Percentiles rank a stretch among this genome's conserved stretches.
Conservation (phyloP, 2,797 vertebrate species). For the Rallus crepitans region DNA sequence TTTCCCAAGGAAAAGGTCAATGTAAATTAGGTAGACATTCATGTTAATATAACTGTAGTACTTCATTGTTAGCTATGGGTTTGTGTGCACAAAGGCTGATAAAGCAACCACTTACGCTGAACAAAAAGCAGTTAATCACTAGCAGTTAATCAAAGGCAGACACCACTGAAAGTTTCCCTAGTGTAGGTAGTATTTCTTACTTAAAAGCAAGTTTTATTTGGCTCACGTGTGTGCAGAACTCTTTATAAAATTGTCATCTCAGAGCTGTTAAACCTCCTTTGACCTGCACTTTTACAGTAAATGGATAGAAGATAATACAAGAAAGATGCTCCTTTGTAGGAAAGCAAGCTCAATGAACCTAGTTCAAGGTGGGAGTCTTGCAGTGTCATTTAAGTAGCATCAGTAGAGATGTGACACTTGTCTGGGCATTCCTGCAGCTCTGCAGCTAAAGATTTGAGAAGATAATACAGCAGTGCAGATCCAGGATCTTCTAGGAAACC, state of each 20-base stretch:
- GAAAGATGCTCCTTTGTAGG: neutral
- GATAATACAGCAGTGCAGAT: neutral
- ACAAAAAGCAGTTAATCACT: neutral
- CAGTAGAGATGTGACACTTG: neutral
- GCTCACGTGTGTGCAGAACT: neutral
- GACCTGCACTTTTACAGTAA: neutral
- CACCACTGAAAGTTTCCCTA: neutral
- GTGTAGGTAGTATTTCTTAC: conserved; percentile 27
- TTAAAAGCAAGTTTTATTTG: conserved; percentile 48
- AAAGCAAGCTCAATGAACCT: neutral
- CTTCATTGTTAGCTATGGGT: conserved; percentile 25
- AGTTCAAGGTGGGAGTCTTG: neutral
- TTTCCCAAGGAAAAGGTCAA: neutral
- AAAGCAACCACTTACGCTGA: neutral
- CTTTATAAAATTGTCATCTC: conserved; percentile 36
- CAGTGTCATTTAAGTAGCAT: neutral
- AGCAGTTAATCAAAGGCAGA: neutral
- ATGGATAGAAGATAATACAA: neutral
- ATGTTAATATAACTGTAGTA: neutral
- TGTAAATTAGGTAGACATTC: neutral
- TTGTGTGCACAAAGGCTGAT: neutral
- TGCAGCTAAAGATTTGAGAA: neutral
- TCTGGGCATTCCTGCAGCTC: neutral
- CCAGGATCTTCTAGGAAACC: neutral
- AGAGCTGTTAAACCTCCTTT: conserved; percentile 7